Evolutionary conservation across 1,140 invertebrate genomes (phyloP).

Genomic region (Chionoecetes opilio): DNA sequence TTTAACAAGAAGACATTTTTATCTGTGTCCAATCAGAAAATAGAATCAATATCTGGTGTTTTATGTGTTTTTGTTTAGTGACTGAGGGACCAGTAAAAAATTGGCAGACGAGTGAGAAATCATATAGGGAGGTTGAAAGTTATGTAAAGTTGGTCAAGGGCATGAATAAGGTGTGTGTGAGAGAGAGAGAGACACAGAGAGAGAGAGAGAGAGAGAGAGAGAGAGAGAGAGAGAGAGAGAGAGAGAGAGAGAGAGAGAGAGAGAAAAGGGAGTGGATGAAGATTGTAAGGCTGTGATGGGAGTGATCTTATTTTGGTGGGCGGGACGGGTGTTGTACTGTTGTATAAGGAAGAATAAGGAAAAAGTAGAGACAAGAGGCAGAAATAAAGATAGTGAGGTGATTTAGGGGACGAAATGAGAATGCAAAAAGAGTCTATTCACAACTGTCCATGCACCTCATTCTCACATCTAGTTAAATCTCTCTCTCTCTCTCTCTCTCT

Average conservation of each 20-base stretch:
- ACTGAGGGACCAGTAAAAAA: background rate
- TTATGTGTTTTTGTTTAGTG: background rate
- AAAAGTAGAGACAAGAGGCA: too few species aligned
- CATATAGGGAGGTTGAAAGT: background rate
- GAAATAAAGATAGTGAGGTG: too few species aligned
- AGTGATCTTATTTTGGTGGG: background rate
- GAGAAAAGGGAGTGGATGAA: background rate
- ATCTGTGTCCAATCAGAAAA: too few species aligned
- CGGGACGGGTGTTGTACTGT: background rate
- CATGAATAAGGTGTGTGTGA: too few species aligned
- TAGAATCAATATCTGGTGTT: too few species aligned
- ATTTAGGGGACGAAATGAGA: background rate
- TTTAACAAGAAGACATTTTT: too few species aligned
- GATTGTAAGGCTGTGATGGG: too few species aligned
- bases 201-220: background rate
- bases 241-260: constrained; percentile 38
- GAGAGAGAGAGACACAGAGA: background rate
- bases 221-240: constrained; percentile 53
- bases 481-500: too few species aligned
- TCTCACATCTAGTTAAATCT: too few species aligned
- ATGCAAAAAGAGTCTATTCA: too few species aligned
- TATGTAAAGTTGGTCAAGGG: background rate
- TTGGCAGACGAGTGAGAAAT: background rate
- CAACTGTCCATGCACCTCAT: too few species aligned
- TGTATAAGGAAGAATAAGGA: background rate